Evolutionary conservation across 1,140 invertebrate species (phyloP), one percentile per base, ranked within the genome.

Genomic region (Rhyacophila brunnea): DNA sequence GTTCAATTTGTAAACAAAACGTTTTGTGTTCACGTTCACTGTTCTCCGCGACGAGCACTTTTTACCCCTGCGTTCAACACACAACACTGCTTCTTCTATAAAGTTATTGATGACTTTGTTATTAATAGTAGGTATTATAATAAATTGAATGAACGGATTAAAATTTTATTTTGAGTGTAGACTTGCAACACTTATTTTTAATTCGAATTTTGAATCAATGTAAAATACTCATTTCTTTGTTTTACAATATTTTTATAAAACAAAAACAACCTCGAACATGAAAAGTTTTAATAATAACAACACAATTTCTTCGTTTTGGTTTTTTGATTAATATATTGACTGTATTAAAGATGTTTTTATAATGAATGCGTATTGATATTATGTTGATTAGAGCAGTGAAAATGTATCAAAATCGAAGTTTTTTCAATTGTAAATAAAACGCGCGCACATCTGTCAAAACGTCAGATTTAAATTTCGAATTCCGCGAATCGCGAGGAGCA

Each of bases 401-500:
- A 40, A 40, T 13, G 15, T 3, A 13, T 5, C 3, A 13, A 13
- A 4, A 5, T 40, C 38, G 38, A 40, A 13, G 3, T 40, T 40
- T 40, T 51, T 5, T 2, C 2, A 45, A 15, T 11, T 19, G 14
- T 5, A 15, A 17, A 19, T 17, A 45, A 7, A 45, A 45, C 10
- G 14, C 35, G 43, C 34, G 43, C 34, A 15, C 38, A 40, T 40
- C 38, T 40, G 38, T 40, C 38, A 40, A 40, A 40, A 40, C 9
- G 9, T 9, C 4, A 40, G 15, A 18, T 56, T 20, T 6, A 20
- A 51, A 34, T 56, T 47, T 56, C 32, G 35, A 36, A 40, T 56
- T 36, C 43, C 43, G 43, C n/a, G 43, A 45, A 45, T 5, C n/a
- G n/a, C 28, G 10, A 23, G 47, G 18, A 4, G 38, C 38, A 13